A percentile compares a stretch with the other conserved stretches of the same genome.
Evolutionary conservation across 2,888 invertebrate genomes (phyloP).

Genomic region (Hedychridium roseum): DNA sequence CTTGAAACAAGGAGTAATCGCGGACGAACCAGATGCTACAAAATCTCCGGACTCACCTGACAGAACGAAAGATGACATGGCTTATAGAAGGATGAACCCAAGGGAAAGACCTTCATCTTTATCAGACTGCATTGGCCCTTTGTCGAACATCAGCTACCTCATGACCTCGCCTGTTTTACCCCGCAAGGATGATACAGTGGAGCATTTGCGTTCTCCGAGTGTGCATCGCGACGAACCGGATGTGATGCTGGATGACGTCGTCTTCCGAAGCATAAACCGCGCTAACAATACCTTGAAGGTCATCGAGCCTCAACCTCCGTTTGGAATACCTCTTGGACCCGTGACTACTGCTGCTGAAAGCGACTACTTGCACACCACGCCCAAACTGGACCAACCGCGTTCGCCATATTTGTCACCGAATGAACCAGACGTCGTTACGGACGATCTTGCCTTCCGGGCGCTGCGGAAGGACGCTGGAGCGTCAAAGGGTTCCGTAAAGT

Average conservation of each 20-base stretch:
- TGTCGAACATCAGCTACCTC: constrained; percentile 73
- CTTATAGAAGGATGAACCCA: constrained; percentile 76
- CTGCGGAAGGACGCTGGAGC: constrained; percentile 78
- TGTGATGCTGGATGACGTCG: constrained; percentile 83
- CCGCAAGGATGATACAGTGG: constrained; percentile 29
- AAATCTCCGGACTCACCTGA: constrained; percentile 68
- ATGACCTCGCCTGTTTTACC: constrained; percentile 73
- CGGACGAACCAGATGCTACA: constrained; percentile 26
- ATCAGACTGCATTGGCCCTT: constrained; percentile 55
- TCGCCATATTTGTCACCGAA: constrained; percentile 73
- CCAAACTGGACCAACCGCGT: constrained; percentile 63
- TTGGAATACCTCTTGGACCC: constrained; percentile 89
- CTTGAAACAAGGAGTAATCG: constrained; percentile 32
- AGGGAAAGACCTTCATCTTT: constrained; percentile 64
- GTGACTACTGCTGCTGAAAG: constrained; percentile 81
- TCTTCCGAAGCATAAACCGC: constrained; percentile 81
- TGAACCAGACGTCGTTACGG: constrained; percentile 84
- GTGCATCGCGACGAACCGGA: constrained; percentile 74
- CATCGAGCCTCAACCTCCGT: constrained; percentile 85
- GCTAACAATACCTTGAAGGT: constrained; percentile 76
- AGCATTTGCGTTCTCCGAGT: constrained; percentile 2
- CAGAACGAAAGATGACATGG: constrained; percentile 81
- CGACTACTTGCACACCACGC: constrained; percentile 77
- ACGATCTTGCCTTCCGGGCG: constrained; percentile 87
- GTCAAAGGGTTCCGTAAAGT: constrained; percentile 18